These are phyloP conservation scores for Penaeus chinensis DNA, from an alignment of 1,140 invertebrate species.

Conservation along the genomic window DNA sequence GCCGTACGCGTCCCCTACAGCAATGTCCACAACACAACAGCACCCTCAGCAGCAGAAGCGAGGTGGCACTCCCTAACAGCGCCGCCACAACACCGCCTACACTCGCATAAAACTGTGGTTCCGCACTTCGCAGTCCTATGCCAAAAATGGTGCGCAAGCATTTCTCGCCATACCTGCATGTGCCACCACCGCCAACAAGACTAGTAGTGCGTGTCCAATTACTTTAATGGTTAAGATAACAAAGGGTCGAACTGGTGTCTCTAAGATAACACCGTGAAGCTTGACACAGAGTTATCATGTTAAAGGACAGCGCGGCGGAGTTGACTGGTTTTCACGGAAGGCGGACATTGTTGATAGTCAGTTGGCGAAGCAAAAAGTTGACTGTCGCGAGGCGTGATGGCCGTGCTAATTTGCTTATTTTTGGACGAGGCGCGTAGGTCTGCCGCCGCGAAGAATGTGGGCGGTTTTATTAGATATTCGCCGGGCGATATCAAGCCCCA, in stretches of 20 bases:
- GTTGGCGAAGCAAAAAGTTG: constrained; percentile 18
- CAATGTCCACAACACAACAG: too few species aligned
- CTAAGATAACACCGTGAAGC: constrained; percentile 48
- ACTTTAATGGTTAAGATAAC: constrained; percentile 57
- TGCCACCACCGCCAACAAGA: constrained; percentile 25
- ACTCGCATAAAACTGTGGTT: too few species aligned
- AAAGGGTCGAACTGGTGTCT: constrained; percentile 48
- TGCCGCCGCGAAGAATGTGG: neutral
- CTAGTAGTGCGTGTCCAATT: constrained; percentile 59
- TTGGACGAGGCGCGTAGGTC: neutral
- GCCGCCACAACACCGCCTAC: too few species aligned
- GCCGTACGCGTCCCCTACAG: too few species aligned
- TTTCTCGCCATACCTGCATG: constrained; percentile 48
- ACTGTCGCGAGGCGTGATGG: constrained; percentile 25
- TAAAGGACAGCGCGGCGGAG: constrained; percentile 32
- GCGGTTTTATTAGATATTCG: neutral
- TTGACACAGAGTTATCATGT: constrained; percentile 57
- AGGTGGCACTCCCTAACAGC: too few species aligned
- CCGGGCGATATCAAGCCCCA: neutral
- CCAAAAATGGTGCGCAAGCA: constrained; percentile 21
- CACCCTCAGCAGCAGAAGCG: too few species aligned
- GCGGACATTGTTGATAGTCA: constrained; percentile 10
- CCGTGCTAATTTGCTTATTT: constrained; percentile 40
- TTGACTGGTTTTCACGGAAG: constrained; percentile 34
- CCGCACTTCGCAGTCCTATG: neutral